Conservation (phyloP, 2,888 invertebrate genomes). For the Heliconius cydno region DNA sequence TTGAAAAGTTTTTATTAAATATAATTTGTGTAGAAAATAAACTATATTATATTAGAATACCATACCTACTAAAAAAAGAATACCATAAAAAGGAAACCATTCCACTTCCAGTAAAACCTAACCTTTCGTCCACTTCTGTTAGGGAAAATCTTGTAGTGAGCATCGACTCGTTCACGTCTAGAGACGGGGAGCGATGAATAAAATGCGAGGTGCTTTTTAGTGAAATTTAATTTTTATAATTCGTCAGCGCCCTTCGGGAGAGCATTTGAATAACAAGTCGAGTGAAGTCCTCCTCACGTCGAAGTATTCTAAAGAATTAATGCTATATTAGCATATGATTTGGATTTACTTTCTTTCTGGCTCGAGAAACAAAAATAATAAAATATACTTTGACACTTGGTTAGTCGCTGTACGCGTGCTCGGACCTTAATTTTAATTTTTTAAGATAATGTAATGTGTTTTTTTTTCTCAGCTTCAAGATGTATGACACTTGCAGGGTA, state of each 20-base stretch:
- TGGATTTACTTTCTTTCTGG: constrained; percentile 9
- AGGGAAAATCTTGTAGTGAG: constrained; percentile 75
- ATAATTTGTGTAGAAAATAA: too few species aligned
- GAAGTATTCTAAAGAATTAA: constrained; percentile 27
- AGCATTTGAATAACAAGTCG: constrained; percentile 48
- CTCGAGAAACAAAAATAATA: neutral
- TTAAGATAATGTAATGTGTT: too few species aligned
- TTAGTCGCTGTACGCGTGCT: neutral
- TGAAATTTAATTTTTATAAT: constrained; percentile 59
- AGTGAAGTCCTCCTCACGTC: constrained; percentile 45
- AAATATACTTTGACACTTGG: neutral
- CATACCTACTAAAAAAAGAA: neutral
- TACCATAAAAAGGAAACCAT: neutral
- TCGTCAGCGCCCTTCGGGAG: constrained; percentile 45
- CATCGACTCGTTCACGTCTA: constrained; percentile 74
- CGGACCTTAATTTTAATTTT: neutral
- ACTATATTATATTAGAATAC: too few species aligned
- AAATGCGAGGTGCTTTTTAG: constrained; percentile 63
- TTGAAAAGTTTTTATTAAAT: too few species aligned
- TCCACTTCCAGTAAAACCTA: constrained; percentile 47
- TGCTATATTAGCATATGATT: constrained; percentile 12
- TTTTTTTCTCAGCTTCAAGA: too few species aligned
- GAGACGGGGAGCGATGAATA: constrained; percentile 65
- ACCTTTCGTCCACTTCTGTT: constrained; percentile 55
- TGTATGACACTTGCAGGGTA: too few species aligned